Evolutionary conservation across 2,888 invertebrate genomes (phyloP).

Genomic region (Dolichopus griseipennis): DNA sequence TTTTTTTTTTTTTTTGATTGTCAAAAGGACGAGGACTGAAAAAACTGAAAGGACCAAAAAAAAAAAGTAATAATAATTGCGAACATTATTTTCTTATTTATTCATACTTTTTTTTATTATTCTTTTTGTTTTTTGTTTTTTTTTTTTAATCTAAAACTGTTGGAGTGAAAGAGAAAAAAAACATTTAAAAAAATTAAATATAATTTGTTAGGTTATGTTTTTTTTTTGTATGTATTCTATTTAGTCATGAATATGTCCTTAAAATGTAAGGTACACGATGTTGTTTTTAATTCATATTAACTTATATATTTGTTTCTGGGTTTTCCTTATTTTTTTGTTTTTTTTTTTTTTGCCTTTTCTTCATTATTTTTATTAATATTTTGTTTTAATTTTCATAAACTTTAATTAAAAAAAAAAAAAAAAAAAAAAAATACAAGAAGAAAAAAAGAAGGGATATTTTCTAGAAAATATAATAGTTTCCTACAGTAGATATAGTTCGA

Average conservation of each 20-base stretch:
- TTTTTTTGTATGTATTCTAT: no score
- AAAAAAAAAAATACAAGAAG: no score
- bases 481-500: no score
- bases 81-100: background rate
- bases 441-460: background rate
- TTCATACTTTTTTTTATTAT: no score
- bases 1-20: no score
- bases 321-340: no score
- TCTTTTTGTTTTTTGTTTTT: no score
- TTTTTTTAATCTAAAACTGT: no score
- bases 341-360: background rate
- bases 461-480: no score
- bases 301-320: no score
- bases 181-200: background rate
- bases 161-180: background rate
- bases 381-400: background rate
- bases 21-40: no score
- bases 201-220: background rate
- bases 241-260: background rate
- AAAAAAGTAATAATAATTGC: background rate
- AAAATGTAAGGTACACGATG: background rate
- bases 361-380: background rate
- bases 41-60: no score
- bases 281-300: background rate
- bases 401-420: background rate